These are phyloP conservation scores for Catocala nupta DNA, from an alignment of 2,888 invertebrate genomes.

Conservation along the genomic window DNA sequence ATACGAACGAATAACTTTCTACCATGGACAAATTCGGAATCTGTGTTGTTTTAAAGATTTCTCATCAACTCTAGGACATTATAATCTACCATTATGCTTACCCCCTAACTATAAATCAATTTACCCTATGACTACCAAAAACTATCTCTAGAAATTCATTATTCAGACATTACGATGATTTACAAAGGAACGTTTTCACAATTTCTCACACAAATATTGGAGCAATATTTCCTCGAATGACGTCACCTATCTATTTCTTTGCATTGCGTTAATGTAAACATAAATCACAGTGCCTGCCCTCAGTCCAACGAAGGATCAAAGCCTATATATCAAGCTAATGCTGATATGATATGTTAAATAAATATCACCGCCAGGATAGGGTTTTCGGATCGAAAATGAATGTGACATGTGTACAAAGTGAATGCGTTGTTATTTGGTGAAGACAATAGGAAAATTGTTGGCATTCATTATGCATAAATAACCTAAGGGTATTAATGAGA, in stretches of 20 bases:
- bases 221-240: constrained; percentile 43
- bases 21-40: too few relatives aligned
- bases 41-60: too few relatives aligned
- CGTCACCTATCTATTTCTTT: constrained; percentile 64
- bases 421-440: constrained; percentile 44
- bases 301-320: constrained; percentile 76
- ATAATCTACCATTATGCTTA: too few relatives aligned
- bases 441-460: neutral
- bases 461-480: too few relatives aligned
- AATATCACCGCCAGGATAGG: constrained; percentile 84
- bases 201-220: constrained; percentile 18
- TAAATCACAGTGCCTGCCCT: constrained; percentile 72
- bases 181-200: neutral
- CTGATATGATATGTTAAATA: constrained; percentile 87
- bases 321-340: constrained; percentile 86
- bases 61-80: too few relatives aligned
- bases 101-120: too few relatives aligned
- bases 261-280: constrained; percentile 75
- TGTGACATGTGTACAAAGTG: constrained; percentile 73
- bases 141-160: too few relatives aligned
- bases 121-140: too few relatives aligned
- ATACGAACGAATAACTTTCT: too few relatives aligned
- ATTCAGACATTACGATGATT: too few relatives aligned
- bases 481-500: too few relatives aligned
- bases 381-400: constrained; percentile 73